Evolutionary conservation across 2,888 invertebrate genomes (phyloP).

Genomic region (Spisula solida): DNA sequence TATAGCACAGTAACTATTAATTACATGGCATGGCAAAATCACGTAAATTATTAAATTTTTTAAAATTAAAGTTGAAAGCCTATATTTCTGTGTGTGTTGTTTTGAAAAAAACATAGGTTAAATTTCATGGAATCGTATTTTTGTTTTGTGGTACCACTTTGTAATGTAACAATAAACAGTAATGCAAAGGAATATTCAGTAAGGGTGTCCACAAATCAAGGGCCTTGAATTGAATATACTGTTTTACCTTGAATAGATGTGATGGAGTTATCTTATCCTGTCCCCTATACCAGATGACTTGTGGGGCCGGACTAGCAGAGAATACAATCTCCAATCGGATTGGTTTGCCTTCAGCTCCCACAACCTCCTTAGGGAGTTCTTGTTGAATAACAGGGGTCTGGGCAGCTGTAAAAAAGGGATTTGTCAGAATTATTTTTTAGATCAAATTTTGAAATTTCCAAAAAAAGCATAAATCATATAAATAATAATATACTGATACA

Average conservation of each 20-base stretch:
- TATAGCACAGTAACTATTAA: no score
- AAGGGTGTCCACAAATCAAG: no score
- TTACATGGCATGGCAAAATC: no score
- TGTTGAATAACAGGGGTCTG: constrained; percentile 87
- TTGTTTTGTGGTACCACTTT: no score
- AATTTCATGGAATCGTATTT: no score
- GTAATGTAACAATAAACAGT: no score
- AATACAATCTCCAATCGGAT: constrained; percentile 84
- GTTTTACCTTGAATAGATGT: constrained; percentile 81
- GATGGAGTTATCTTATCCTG: constrained; percentile 85
- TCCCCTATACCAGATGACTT: constrained; percentile 88
- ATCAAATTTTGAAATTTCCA: neutral
- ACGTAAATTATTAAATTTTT: no score
- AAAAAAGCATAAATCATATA: neutral
- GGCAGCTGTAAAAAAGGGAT: constrained; percentile 88
- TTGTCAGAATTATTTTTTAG: neutral
- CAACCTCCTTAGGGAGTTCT: constrained; percentile 83
- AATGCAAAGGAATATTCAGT: no score
- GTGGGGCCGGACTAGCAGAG: constrained; percentile 87
- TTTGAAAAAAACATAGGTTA: no score
- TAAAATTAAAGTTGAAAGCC: no score
- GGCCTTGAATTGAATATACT: no score
- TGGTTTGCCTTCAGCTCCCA: constrained; percentile 84
- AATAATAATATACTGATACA: neutral
- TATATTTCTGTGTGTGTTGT: no score